These are phyloP conservation scores for Megastigmus dorsalis DNA, from an alignment of 2,888 invertebrate species.

Conservation along the genomic window DNA sequence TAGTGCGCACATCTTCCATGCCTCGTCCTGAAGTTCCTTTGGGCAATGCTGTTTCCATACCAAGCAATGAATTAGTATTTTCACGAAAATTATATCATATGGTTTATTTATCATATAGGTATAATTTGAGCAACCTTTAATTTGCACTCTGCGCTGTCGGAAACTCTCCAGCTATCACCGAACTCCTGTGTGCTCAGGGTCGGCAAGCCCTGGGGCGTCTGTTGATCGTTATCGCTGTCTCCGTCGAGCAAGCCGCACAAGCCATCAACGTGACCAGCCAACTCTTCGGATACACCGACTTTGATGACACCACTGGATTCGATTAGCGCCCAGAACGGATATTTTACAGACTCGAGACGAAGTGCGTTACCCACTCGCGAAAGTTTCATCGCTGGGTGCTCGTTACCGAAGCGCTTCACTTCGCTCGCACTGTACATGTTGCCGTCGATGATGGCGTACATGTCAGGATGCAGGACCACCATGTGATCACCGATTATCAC, in stretches of 20 bases:
- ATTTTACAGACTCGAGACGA: slow-evolving; percentile 81
- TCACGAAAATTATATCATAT: too few species aligned
- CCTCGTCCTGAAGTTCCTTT: slow-evolving; percentile 78
- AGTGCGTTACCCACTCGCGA: slow-evolving; percentile 82
- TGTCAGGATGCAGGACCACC: slow-evolving; percentile 61
- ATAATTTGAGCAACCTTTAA: slow-evolving; percentile 66
- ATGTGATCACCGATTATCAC: slow-evolving; percentile 83
- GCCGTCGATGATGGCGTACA: slow-evolving; percentile 67
- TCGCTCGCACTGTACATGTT: slow-evolving; percentile 74
- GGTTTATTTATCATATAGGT: too few species aligned
- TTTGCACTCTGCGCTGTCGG: slow-evolving; percentile 59
- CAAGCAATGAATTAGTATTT: too few species aligned
- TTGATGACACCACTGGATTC: slow-evolving; percentile 82
- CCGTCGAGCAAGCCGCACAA: slow-evolving; percentile 88
- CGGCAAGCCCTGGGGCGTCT: slow-evolving; percentile 80
- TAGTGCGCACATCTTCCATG: slow-evolving; percentile 81
- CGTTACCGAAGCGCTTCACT: slow-evolving; percentile 78
- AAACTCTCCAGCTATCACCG: slow-evolving; percentile 82
- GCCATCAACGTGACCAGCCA: slow-evolving; percentile 82
- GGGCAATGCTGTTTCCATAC: not conserved
- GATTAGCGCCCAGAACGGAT: slow-evolving; percentile 85
- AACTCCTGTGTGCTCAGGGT: slow-evolving; percentile 82
- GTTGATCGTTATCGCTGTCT: slow-evolving; percentile 80
- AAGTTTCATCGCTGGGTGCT: slow-evolving; percentile 73
- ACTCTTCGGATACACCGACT: slow-evolving; percentile 81